A percentile compares a stretch with the other conserved stretches of the same genome.
phyloP scores from a whole-genome alignment of 92 coral and sea anemone genomes.

The Heliopora coerulea region DNA sequence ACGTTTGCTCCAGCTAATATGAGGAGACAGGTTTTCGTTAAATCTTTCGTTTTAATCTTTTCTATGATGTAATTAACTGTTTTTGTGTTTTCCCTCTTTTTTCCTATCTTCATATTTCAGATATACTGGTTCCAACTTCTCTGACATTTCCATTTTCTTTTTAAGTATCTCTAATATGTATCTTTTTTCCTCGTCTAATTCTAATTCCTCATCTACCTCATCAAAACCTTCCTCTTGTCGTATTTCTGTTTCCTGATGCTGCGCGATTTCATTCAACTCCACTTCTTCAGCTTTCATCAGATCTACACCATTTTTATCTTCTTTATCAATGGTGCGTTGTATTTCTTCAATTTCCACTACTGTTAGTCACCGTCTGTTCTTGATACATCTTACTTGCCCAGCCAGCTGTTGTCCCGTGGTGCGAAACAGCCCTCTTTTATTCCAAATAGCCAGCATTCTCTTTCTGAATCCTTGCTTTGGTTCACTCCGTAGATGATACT shows the following conservation, averaged over 20 bases:
- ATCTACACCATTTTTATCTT: too few species aligned
- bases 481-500: conserved; percentile 43
- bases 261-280: too few species aligned
- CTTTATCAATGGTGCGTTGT: conserved; percentile 20
- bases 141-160: not conserved
- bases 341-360: conserved; percentile 45
- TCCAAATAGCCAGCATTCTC: conserved; percentile 49
- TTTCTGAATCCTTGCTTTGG: conserved; percentile 45
- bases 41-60: not conserved
- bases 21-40: not conserved
- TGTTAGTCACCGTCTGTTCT: conserved; percentile 39
- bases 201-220: not conserved
- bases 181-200: not conserved
- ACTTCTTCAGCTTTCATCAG: too few species aligned
- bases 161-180: not conserved
- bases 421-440: conserved; percentile 26
- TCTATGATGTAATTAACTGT: not conserved
- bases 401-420: conserved; percentile 43
- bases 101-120: not conserved
- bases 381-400: conserved; percentile 39
- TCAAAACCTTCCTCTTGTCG: too few species aligned
- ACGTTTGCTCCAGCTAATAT: conserved; percentile 2
- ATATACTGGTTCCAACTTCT: not conserved
- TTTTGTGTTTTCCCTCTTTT: not conserved
- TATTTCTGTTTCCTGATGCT: not conserved